Base-by-base conservation (phyloP, 2,888 invertebrate species). In the Dione vanillae region DNA sequence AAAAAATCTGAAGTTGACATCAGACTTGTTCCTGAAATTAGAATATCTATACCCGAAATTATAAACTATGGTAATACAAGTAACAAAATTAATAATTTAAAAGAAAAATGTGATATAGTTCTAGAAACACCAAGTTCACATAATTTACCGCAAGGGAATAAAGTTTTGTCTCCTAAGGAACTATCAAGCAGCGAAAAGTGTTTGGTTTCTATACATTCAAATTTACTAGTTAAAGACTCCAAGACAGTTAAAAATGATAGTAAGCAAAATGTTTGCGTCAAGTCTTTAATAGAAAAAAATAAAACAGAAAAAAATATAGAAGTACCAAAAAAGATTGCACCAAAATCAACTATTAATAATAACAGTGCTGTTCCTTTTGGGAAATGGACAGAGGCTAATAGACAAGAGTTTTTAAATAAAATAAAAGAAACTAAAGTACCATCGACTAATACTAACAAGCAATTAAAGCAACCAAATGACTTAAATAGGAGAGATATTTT, bases 321-420 rank as follows among this genome's bases (percentile, higher is more conserved):
- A 43, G 35, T 69, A 16, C 49, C 73, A 47, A 79, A 76, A 76
- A 76, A 76, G 56, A 27, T 68, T 20, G 81, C 82, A 70, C 37
- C 78, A 35, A 88, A 85, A 75, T 80, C 85, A 52, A 79, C 80
- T 1, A 86, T 86, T 74, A 90, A 86, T 74, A 90, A 88, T 75
- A 85, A 88, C 74, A 78, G 83, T 37, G 85, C 88, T 45, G 93
- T 93, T 49, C 93, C 93, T 43, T 93, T 93, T 78, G 93, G 93
- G 9, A 87, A 91, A 80, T 93, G 93, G 93, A 93, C 93, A 47
- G 90, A 89, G 73, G 92, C 85, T 8, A 89, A 93, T 75, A 88
- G 91, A 67, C 91, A 92, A 80, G 91, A 89, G 52, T 93, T 92
- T 79, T 79, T 93, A 20, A 87, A 88, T 75, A 91, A 91, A 84